phyloP scores from a whole-genome alignment of 2,113 vertebrate genomes.

The Rynchops niger region DNA sequence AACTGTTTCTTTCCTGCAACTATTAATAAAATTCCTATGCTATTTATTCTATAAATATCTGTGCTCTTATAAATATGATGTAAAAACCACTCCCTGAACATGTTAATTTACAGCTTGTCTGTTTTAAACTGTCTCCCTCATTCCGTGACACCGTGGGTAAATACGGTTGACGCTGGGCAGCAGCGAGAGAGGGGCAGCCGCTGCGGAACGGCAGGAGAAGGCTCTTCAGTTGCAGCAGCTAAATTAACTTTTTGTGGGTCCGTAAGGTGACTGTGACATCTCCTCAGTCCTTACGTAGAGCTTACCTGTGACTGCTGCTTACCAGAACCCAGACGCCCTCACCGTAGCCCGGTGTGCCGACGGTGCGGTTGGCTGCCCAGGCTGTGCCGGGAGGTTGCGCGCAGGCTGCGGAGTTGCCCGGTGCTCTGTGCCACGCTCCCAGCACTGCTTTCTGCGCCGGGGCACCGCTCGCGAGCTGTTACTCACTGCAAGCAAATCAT shows the following conservation, averaged over 20 bases:
- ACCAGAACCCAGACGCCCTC: background rate
- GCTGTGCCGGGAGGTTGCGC: background rate
- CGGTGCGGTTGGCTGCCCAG: background rate
- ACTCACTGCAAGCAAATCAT: background rate
- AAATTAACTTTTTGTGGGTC: background rate
- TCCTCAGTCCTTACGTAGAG: background rate
- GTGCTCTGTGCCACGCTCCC: background rate
- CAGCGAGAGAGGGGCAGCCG: background rate
- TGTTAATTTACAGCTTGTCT: background rate
- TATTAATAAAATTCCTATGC: conserved; percentile 8
- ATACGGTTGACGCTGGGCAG: background rate
- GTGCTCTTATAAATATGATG: background rate
- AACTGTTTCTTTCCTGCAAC: background rate
- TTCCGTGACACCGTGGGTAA: background rate
- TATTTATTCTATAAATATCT: background rate
- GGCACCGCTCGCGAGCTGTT: background rate
- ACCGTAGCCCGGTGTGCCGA: background rate
- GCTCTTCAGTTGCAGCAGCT: background rate
- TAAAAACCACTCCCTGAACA: background rate
- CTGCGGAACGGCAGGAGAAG: background rate
- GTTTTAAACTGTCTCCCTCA: background rate
- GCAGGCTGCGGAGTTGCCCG: accelerated
- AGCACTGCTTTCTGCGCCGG: background rate
- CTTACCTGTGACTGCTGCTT: background rate
- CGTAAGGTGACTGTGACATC: background rate